phyloP scores from a whole-genome alignment of 2,113 vertebrate species.

The Esox niger region DNA sequence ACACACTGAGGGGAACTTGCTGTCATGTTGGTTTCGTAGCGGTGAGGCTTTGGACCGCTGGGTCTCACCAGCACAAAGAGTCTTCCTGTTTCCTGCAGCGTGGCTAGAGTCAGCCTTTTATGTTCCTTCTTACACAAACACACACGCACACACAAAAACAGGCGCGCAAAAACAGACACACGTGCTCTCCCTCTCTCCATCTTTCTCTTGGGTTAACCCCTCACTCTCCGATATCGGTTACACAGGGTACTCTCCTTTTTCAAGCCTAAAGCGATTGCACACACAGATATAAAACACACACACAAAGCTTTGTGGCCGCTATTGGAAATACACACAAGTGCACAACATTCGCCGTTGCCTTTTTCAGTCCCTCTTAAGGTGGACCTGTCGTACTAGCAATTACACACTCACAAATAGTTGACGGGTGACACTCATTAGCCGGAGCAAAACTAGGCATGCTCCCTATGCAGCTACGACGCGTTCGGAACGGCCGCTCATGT shows the following conservation, averaged over 20 bases:
- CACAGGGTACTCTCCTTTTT: not conserved
- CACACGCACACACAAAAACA: not conserved
- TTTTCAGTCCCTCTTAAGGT: no score
- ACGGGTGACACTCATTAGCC: not conserved
- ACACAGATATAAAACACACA: not conserved
- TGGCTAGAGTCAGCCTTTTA: not conserved
- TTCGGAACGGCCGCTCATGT: not conserved
- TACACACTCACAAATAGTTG: no score
- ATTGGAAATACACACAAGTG: no score
- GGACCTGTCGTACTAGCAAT: not conserved
- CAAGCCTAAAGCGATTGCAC: not conserved
- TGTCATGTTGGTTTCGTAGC: not conserved
- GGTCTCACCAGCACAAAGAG: not conserved
- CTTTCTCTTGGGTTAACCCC: not conserved
- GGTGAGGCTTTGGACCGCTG: not conserved
- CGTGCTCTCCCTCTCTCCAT: not conserved
- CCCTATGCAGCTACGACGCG: not conserved
- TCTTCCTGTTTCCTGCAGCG: not conserved
- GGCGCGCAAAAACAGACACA: not conserved
- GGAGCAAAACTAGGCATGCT: not conserved
- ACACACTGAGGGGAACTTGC: not conserved
- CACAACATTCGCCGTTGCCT: no score
- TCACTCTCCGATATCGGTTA: not conserved
- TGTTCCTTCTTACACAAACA: conserved; percentile 3
- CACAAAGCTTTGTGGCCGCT: no score